Percentiles rank a stretch among this genome's conserved stretches.
Conservation (phyloP, 1,140 invertebrate genomes). For the Zaprionus lachaisei region DNA sequence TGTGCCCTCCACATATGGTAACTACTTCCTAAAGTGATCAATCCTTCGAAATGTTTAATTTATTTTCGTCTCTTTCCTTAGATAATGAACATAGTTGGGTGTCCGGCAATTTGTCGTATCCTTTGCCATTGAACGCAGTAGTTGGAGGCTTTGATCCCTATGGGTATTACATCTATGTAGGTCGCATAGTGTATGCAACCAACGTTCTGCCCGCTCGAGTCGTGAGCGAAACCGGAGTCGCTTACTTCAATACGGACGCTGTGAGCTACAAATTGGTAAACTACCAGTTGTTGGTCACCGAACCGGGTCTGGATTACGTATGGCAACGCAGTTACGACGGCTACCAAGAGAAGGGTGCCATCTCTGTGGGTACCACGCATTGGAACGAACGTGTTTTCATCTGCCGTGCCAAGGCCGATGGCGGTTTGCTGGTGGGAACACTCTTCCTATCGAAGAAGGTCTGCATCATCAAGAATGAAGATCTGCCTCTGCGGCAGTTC, state of each 20-base stretch:
- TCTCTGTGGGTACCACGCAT: conserved; percentile 34
- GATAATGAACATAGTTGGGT: conserved; percentile 19
- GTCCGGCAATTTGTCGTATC: conserved; percentile 7
- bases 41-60: neutral
- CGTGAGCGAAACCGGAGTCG: conserved; percentile 21
- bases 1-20: conserved; percentile 16
- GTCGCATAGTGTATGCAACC: conserved; percentile 4
- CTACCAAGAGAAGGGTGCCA: conserved; percentile 11
- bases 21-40: neutral
- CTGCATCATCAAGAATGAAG: conserved; percentile 24
- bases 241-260: conserved; percentile 22
- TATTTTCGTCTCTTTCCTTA: neutral
- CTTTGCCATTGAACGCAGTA: conserved; percentile 16
- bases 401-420: conserved; percentile 31
- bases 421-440: conserved; percentile 28
- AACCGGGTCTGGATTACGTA: neutral
- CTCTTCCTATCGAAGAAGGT: conserved; percentile 3
- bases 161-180: conserved; percentile 38
- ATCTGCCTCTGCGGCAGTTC: conserved; percentile 12
- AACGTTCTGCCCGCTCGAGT: conserved; percentile 34
- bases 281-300: conserved; percentile 22
- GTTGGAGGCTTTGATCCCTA: conserved; percentile 37
- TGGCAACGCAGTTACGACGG: conserved; percentile 44
- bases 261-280: neutral
- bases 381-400: conserved; percentile 40